A percentile compares a stretch with the other conserved stretches of the same genome.
Evolutionary conservation across 2,888 invertebrate species (phyloP).

Genomic region (Homarus gammarus): DNA sequence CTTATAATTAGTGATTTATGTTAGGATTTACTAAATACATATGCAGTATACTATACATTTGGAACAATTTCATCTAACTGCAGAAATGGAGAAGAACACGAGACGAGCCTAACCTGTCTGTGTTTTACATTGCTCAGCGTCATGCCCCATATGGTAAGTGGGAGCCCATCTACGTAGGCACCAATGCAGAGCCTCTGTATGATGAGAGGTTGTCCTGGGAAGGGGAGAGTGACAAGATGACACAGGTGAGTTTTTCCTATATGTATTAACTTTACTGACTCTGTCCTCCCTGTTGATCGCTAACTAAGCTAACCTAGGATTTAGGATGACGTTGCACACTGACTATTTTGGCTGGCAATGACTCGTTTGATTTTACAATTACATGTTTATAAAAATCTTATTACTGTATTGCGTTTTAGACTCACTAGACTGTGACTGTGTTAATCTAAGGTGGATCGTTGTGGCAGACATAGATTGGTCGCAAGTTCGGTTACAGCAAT

Average conservation of each 20-base stretch:
- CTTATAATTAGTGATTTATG: not conserved
- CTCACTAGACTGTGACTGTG: too few relatives aligned
- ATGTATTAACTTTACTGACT: not conserved
- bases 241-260: constrained; percentile 78
- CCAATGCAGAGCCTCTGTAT: constrained; percentile 91
- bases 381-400: too few relatives aligned
- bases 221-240: constrained; percentile 97
- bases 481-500: too few relatives aligned
- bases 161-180: constrained; percentile 96
- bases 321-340: too few relatives aligned
- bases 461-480: too few relatives aligned
- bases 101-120: constrained; percentile 83
- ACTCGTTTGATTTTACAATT: too few relatives aligned
- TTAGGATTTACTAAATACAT: not conserved
- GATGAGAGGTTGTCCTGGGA: constrained; percentile 96
- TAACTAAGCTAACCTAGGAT: too few relatives aligned
- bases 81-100: constrained; percentile 37
- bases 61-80: not conserved
- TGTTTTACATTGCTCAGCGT: constrained; percentile 91
- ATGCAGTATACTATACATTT: not conserved
- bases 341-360: too few relatives aligned
- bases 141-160: constrained; percentile 89
- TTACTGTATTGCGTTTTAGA: too few relatives aligned
- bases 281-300: too few relatives aligned
- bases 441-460: too few relatives aligned